Evolutionary conservation across 1,140 invertebrate genomes (phyloP).

Genomic region (Dendroctonus ponderosae): DNA sequence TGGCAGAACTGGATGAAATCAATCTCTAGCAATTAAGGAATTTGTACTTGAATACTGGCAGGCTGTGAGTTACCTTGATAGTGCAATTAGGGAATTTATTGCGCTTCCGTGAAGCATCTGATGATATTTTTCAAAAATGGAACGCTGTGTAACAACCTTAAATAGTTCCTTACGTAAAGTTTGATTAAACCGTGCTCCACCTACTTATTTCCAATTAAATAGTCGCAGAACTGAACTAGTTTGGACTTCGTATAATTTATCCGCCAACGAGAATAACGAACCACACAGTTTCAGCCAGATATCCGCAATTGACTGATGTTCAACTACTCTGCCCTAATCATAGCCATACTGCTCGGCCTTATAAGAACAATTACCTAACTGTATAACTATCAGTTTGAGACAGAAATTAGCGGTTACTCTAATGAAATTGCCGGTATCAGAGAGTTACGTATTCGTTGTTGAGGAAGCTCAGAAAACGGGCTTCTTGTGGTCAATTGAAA

Average conservation of each 20-base stretch:
- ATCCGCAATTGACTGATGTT: constrained; percentile 16
- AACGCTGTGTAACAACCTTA: no score
- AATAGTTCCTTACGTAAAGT: no score
- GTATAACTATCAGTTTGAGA: constrained; percentile 33
- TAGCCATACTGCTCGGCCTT: constrained; percentile 20
- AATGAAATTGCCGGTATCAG: constrained; percentile 31
- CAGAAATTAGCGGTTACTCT: constrained; percentile 29
- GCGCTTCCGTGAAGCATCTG: no score
- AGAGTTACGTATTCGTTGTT: constrained; percentile 11
- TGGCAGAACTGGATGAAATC: no score
- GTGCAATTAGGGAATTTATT: no score
- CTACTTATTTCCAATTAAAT: no score
- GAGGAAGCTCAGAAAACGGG: constrained; percentile 13
- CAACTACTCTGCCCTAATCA: constrained; percentile 11
- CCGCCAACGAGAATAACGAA: constrained; percentile 7
- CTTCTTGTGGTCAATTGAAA: constrained; percentile 1
- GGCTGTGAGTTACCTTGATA: no score
- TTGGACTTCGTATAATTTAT: background rate
- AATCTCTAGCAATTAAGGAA: no score
- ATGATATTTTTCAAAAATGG: no score
- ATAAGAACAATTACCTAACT: constrained; percentile 35
- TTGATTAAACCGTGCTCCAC: no score
- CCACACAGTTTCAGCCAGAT: constrained; percentile 9
- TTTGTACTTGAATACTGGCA: no score
- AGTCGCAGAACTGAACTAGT: no score